Base-by-base conservation (phyloP, 2,113 vertebrate species). In the Rynchops niger region DNA sequence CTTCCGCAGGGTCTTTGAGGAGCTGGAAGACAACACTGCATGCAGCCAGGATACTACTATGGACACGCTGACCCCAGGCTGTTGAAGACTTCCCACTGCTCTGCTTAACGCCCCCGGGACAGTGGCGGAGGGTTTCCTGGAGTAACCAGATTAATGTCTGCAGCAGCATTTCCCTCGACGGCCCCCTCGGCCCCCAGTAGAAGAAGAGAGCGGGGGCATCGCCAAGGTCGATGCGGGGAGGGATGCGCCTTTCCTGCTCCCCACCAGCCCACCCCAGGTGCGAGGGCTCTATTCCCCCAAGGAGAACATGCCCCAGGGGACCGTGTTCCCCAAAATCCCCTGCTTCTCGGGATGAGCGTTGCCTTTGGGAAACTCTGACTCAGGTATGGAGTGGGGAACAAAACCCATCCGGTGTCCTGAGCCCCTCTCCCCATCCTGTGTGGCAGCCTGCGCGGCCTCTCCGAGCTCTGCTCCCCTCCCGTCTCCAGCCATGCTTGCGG, bases 281-380 rank as follows among this genome's bases (percentile, higher is more conserved):
- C 40, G 5, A 6, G 9, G 21, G 4, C 4, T 14, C 25, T 23
- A 0, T 49, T n/a, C 23, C 52, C 32, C 23, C 8, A 14, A n/a
- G 5, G 1, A 2, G 1, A 38, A 26, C 1, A 0, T 17, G 2
- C 2, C 32, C 19, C 8, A 47, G 6, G 25, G 0, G 1, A 15
- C 26, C 16, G 1, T 9, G 6, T 59, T 55, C n/a, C 53, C 30
- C 1, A 6, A 71, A 59, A 8, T 27, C 8, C 12, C 36, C 40
- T 36, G n/a, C 30, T 66, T 78, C 59, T 47, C 0, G 9, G 70
- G 49, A 43, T 25, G 77, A 42, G 7, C 30, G 1, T 32, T 11
- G 29, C 65, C 40, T 78, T 78, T 19, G 38, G 65, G 53, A 49
- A 42, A 14, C 45, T 26, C 67, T 27, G 45, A 30, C 8, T 20